Percentiles rank a stretch among this genome's conserved stretches.
Evolutionary conservation across 2,113 vertebrate species (phyloP).

Genomic region (Danionella cerebrum): DNA sequence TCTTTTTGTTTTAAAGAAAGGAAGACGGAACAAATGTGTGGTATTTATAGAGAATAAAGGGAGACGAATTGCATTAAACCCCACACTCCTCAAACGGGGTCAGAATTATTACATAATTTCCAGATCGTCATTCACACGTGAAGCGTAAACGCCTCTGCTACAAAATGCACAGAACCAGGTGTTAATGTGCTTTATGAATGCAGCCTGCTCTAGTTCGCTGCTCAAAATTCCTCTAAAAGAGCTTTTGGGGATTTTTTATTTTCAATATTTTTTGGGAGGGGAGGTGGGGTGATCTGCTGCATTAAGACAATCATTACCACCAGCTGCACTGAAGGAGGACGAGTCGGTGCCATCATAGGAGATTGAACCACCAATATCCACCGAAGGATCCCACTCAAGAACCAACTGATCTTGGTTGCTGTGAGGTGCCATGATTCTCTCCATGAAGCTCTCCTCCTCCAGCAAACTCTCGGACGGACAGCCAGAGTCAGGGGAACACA

Average conservation of each 20-base stretch:
- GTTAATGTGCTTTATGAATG: not conserved
- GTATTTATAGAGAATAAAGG: not conserved
- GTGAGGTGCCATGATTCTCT: slow-evolving; percentile 16
- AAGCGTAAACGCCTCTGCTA: not conserved
- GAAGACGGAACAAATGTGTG: not conserved
- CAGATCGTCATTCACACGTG: not conserved
- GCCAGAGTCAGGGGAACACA: slow-evolving; percentile 55
- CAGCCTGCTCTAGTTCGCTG: not conserved
- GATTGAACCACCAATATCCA: slow-evolving; percentile 70
- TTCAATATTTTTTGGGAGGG: too few relatives aligned
- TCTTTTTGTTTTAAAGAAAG: not conserved
- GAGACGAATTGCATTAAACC: not conserved
- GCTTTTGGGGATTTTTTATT: too few relatives aligned
- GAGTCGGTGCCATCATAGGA: slow-evolving; percentile 62
- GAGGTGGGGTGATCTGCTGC: too few relatives aligned
- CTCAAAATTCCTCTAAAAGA: too few relatives aligned
- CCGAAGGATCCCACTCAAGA: slow-evolving; percentile 82
- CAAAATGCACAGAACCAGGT: not conserved
- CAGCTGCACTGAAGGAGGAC: slow-evolving; percentile 52
- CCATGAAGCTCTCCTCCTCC: slow-evolving; percentile 47
- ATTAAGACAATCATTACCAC: slow-evolving; percentile 44
- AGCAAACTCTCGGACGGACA: slow-evolving; percentile 57
- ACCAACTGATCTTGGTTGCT: slow-evolving; percentile 58
- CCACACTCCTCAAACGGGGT: not conserved
- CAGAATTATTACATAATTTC: not conserved